Conservation (phyloP, 1,140 invertebrate species). For the Rhizoglyphus robini region DNA sequence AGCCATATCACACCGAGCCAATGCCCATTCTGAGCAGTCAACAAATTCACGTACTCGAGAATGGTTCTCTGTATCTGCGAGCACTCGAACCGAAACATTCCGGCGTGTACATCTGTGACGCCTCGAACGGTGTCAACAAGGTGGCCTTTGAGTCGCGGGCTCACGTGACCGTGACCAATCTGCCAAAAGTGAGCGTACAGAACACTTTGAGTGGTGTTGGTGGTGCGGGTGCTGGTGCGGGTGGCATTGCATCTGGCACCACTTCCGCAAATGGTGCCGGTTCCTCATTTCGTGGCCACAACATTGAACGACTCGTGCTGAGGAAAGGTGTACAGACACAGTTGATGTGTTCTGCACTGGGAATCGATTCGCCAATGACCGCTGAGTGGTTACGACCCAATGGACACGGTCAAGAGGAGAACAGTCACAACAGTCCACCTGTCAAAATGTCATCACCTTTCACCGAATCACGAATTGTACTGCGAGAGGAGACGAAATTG, state of each 20-base stretch:
- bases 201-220: background rate
- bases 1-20: constrained; percentile 2
- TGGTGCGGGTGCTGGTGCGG: background rate
- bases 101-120: constrained; percentile 40
- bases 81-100: constrained; percentile 25
- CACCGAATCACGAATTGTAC: background rate
- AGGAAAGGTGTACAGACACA: constrained; percentile 22
- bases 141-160: constrained; percentile 36
- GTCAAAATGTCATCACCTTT: background rate
- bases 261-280: background rate
- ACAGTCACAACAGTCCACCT: background rate
- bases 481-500: constrained; percentile 13
- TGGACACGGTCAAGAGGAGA: background rate
- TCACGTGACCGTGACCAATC: constrained; percentile 35
- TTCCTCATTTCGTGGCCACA: background rate
- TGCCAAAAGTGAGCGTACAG: constrained; percentile 11
- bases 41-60: constrained; percentile 29
- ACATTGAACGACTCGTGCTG: constrained; percentile 21
- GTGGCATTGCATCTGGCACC: background rate
- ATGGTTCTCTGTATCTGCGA: constrained; percentile 28
- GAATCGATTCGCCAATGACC: constrained; percentile 53
- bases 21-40: constrained; percentile 26
- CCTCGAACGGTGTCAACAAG: constrained; percentile 37
- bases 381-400: constrained; percentile 48
- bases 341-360: constrained; percentile 31